phyloP scores from a whole-genome alignment of 2,888 invertebrate species.

The Fragum fragum region DNA sequence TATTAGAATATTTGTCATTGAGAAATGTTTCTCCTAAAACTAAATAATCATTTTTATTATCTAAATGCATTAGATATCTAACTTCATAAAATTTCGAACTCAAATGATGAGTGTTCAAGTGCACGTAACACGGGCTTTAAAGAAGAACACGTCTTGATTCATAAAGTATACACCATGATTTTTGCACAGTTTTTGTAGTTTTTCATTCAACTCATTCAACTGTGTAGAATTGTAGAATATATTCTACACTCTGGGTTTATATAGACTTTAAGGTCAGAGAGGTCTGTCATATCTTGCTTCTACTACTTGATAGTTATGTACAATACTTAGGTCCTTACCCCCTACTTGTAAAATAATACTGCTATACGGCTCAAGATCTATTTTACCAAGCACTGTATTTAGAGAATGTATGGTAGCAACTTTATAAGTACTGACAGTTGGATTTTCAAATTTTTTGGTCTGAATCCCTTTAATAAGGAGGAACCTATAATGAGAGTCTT shows the following conservation, averaged over 20 bases:
- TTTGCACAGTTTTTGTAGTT: background rate
- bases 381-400: background rate
- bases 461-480: background rate
- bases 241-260: background rate
- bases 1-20: background rate
- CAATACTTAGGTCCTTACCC: background rate
- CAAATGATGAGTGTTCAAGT: slow-evolving; percentile 19
- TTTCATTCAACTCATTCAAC: background rate
- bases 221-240: background rate
- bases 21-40: slow-evolving; percentile 25
- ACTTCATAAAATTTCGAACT: slow-evolving; percentile 19
- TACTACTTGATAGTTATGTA: background rate
- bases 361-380: background rate
- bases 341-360: background rate
- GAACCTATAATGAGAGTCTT: background rate
- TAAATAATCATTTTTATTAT: slow-evolving; percentile 6
- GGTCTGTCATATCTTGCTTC: background rate
- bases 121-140: background rate
- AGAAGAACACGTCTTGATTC: background rate
- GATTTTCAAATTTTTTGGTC: background rate
- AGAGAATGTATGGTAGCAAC: background rate
- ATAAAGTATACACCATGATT: background rate
- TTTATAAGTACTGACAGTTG: background rate
- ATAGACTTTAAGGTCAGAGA: background rate
- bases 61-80: background rate